Percentiles rank a stretch among this genome's conserved stretches.
These are phyloP conservation scores for Acanthornis magna DNA, from an alignment of 2,797 vertebrate species.

Conservation along the genomic window DNA sequence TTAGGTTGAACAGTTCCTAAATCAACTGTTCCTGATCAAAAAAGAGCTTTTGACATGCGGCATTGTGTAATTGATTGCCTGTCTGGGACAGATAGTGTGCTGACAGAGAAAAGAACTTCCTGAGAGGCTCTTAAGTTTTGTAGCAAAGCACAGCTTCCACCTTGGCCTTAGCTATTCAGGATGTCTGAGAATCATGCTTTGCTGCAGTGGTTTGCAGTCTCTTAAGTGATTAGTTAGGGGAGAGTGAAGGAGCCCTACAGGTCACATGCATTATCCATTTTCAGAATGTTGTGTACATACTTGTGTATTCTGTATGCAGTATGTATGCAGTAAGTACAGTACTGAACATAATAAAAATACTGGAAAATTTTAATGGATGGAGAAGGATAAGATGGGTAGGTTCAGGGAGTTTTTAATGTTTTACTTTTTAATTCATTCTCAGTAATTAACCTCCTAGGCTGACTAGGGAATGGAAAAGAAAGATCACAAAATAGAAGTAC, in stretches of 20 bases:
- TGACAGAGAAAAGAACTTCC: not conserved
- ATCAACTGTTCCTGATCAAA: not conserved
- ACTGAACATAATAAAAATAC: not conserved
- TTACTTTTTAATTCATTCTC: not conserved
- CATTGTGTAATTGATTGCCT: not conserved
- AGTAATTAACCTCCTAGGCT: not conserved
- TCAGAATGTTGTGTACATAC: not conserved
- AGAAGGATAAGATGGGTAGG: not conserved
- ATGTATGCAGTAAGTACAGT: not conserved
- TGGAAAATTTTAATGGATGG: not conserved
- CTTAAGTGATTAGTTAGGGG: not conserved
- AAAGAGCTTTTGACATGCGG: not conserved
- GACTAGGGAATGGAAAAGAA: not conserved
- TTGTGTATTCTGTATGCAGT: not conserved
- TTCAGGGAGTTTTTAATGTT: not conserved
- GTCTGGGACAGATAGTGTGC: not conserved
- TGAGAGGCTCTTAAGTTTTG: not conserved
- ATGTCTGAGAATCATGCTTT: not conserved
- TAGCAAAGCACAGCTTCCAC: not conserved
- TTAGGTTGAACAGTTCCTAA: not conserved
- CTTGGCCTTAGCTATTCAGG: not conserved
- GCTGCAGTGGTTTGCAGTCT: not conserved
- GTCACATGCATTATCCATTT: not conserved
- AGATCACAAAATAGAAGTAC: not conserved
- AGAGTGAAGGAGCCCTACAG: not conserved